Evolutionary conservation across 2,113 vertebrate genomes (phyloP).

Genomic region (Anolis carolinensis): DNA sequence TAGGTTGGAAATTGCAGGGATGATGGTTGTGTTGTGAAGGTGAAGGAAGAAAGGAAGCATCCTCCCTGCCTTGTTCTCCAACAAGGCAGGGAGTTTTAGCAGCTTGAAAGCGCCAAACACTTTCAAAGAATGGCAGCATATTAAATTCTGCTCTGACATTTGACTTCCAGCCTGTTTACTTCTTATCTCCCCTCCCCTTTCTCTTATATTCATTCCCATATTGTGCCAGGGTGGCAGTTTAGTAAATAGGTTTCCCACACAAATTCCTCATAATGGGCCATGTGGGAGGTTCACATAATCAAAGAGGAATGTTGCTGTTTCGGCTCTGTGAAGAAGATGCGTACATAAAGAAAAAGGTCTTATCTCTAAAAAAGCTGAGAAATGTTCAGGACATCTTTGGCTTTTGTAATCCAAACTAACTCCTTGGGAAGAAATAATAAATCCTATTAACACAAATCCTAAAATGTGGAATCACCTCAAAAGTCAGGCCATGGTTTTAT

Average conservation of each 20-base stretch:
- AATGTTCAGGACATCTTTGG: background rate
- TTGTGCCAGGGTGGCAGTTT: slow-evolving; percentile 53
- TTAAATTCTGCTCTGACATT: slow-evolving; percentile 49
- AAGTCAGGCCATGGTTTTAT: no score
- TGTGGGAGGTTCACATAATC: slow-evolving; percentile 66
- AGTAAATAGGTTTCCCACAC: slow-evolving; percentile 74
- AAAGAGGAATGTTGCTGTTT: slow-evolving; percentile 58
- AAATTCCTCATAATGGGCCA: slow-evolving; percentile 62
- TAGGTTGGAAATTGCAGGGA: background rate
- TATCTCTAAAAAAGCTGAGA: background rate
- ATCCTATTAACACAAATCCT: no score
- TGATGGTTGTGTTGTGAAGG: slow-evolving; percentile 29
- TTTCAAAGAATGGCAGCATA: slow-evolving; percentile 64
- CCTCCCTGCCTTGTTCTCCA: no score
- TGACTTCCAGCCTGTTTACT: slow-evolving; percentile 52
- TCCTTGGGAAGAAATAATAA: background rate
- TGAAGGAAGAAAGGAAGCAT: background rate
- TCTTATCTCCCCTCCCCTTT: slow-evolving; percentile 25
- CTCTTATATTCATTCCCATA: slow-evolving; percentile 22
- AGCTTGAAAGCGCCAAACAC: slow-evolving; percentile 50
- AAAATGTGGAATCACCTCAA: no score
- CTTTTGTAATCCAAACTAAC: background rate
- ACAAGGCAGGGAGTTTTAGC: slow-evolving; percentile 38
- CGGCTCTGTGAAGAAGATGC: background rate
- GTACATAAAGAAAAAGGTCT: background rate